Conservation (phyloP, 2,113 vertebrate genomes). For the Oryzias melastigma region DNA sequence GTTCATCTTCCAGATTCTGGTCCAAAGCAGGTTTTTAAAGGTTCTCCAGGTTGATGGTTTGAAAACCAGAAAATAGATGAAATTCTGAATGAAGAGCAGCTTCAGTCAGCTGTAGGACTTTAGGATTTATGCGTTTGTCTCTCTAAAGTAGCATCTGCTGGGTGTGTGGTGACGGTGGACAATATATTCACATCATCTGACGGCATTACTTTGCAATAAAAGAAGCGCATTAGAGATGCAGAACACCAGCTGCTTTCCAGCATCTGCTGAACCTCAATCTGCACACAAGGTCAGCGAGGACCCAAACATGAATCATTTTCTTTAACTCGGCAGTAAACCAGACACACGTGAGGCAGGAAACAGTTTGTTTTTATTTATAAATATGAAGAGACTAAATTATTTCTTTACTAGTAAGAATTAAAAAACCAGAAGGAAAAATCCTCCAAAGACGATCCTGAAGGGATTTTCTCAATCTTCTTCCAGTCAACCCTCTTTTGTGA, state of each 20-base stretch:
- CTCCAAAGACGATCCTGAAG: too few species aligned
- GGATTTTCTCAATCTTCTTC: too few species aligned
- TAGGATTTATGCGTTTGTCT: neutral
- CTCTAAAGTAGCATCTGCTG: slow-evolving; percentile 38
- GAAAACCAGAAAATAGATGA: neutral
- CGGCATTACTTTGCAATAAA: slow-evolving; percentile 21
- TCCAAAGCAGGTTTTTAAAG: neutral
- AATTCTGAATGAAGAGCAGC: neutral
- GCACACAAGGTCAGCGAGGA: slow-evolving; percentile 20
- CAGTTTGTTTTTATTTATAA: too few species aligned
- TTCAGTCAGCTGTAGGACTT: neutral
- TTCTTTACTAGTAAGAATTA: too few species aligned
- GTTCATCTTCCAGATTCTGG: too few species aligned
- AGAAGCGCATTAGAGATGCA: slow-evolving; percentile 5
- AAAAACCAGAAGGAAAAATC: too few species aligned
- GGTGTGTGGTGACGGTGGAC: slow-evolving; percentile 20
- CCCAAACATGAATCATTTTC: too few species aligned
- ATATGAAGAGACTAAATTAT: too few species aligned
- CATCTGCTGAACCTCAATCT: slow-evolving; percentile 29
- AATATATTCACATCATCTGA: slow-evolving; percentile 36
- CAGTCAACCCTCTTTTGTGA: too few species aligned
- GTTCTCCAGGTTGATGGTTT: too few species aligned
- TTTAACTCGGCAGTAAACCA: too few species aligned
- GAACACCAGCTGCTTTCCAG: slow-evolving; percentile 37
- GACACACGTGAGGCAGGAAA: too few species aligned